phyloP scores from a whole-genome alignment of 2,113 vertebrate species.

The Elaphurus davidianus region DNA sequence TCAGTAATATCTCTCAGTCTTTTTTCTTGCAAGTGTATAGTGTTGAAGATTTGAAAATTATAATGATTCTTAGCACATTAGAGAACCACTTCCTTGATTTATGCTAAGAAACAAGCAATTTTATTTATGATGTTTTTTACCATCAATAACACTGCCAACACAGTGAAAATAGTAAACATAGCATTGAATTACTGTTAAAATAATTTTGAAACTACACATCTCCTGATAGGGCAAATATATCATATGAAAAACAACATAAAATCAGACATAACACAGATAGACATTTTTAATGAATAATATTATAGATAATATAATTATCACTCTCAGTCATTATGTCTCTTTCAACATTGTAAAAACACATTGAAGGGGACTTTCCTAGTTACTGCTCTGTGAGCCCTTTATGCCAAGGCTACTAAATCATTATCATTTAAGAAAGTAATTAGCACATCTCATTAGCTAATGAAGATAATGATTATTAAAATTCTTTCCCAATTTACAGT shows the following conservation, averaged over 20 bases:
- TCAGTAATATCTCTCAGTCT: not conserved
- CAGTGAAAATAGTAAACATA: not conserved
- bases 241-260: not conserved
- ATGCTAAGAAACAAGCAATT: not conserved
- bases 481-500: slow-evolving; percentile 49
- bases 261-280: not conserved
- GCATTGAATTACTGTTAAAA: not conserved
- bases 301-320: not conserved
- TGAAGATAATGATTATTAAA: slow-evolving; percentile 65
- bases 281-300: slow-evolving; percentile 18
- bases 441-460: slow-evolving; percentile 67
- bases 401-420: slow-evolving; percentile 50
- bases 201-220: not conserved
- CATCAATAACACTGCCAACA: not conserved
- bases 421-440: slow-evolving; percentile 67
- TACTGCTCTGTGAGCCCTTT: not conserved
- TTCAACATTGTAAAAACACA: not conserved
- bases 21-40: not conserved
- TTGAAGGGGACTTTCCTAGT: not conserved
- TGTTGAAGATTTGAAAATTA: not conserved
- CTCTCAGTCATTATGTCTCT: not conserved
- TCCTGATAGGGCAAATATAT: not conserved
- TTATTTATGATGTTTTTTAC: not conserved
- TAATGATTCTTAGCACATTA: not conserved
- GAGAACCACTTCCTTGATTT: not conserved